Evolutionary conservation across 1,140 invertebrate genomes (phyloP).

Genomic region (Spodoptera frugiperda): DNA sequence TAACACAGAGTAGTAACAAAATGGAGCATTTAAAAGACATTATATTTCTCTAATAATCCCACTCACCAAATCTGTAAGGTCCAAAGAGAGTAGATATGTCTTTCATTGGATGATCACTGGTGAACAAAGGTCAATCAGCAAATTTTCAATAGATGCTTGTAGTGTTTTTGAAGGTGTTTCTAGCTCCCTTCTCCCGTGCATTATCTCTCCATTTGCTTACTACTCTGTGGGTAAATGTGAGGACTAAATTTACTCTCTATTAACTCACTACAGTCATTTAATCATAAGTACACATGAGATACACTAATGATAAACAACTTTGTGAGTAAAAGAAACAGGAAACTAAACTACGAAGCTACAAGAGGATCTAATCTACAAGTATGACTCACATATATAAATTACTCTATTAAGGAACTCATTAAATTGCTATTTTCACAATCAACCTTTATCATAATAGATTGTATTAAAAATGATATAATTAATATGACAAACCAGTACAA

Average conservation of each 20-base stretch:
- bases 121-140: not conserved
- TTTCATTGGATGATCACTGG: conserved; percentile 18
- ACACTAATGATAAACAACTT: not conserved
- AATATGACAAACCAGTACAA: not conserved
- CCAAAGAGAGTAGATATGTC: not conserved
- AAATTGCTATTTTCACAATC: not conserved
- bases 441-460: not conserved
- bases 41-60: not conserved
- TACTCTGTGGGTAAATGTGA: conserved; percentile 39
- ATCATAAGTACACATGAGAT: not conserved
- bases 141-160: conserved; percentile 8
- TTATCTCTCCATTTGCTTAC: conserved; percentile 36
- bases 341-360: conserved; percentile 13
- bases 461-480: not conserved
- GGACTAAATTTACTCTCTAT: conserved; percentile 16
- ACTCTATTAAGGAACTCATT: not conserved
- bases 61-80: conserved; percentile 32
- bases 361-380: not conserved
- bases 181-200: conserved; percentile 9
- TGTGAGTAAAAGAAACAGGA: conserved; percentile 2
- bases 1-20: conserved; percentile 18
- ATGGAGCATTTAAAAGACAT: conserved; percentile 20
- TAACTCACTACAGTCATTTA: not conserved
- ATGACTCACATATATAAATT: not conserved
- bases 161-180: not conserved